phyloP scores from a whole-genome alignment of 30 jellyfish, hydroid and myxozoan species.

The Calvadosia cruxmelitensis region DNA sequence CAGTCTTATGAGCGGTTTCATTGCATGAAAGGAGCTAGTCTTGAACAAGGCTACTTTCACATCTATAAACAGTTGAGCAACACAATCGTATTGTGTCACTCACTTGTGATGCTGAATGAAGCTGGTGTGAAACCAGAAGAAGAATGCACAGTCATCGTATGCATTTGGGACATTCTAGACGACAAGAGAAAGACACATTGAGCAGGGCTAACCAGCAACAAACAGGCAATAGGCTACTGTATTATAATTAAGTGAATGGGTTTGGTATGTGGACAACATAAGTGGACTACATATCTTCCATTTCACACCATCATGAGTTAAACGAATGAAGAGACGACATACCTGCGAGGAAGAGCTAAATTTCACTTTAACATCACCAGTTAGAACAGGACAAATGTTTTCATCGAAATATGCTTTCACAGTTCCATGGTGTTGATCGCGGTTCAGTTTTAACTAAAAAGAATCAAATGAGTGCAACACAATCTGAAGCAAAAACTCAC shows the following conservation, averaged over 20 bases:
- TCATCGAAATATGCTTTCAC: conserved; percentile 50
- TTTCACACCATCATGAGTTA: too few species aligned
- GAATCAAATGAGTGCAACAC: too few species aligned
- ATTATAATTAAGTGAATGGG: not conserved
- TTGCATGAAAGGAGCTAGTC: too few species aligned
- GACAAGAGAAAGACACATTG: not conserved
- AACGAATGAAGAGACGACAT: conserved; percentile 13
- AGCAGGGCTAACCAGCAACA: not conserved
- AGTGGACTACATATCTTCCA: too few species aligned
- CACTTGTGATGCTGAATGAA: conserved; percentile 67
- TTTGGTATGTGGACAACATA: too few species aligned
- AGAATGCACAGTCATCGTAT: conserved; percentile 88
- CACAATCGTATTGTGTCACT: too few species aligned
- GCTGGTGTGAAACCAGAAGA: conserved; percentile 95
- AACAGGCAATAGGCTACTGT: not conserved
- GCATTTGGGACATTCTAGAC: conserved; percentile 90
- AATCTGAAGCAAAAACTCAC: too few species aligned
- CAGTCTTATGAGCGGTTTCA: too few species aligned
- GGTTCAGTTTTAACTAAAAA: not conserved
- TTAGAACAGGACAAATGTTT: conserved; percentile 34
- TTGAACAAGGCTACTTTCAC: too few species aligned
- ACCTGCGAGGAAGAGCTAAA: conserved; percentile 73
- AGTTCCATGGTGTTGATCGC: conserved; percentile 28
- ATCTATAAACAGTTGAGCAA: too few species aligned
- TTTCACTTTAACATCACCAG: conserved; percentile 69